Base-by-base conservation (phyloP, 2,888 invertebrate species). In the Graphium colonna region DNA sequence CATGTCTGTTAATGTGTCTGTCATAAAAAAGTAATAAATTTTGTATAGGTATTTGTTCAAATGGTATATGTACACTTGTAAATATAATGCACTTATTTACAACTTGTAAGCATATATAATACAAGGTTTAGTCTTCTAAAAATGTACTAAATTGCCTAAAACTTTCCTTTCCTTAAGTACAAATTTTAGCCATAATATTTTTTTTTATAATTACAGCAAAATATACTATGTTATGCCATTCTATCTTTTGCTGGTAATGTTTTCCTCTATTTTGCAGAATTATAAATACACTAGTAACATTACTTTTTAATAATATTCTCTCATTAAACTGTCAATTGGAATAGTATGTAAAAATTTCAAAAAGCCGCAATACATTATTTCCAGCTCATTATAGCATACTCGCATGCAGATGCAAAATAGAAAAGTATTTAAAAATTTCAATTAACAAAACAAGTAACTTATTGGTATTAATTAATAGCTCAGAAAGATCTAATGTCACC, bases 81-180 rank as follows among this genome's bases (percentile, higher is more conserved):
- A 48, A 53, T 47, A 49, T 42, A 41, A 18, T 39, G 43, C 53
- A 53, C 41, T 45, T 40, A 51, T 38, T 18, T 33, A 48, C 13
- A 17, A 3, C 45, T 7, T 28, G 33, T 36, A 13, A 43, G 36
- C 15, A 17, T 42, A 36, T 7, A 42, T 42, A n/a, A 8, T 15
- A 28, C 13, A 47, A 33, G 33, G 10, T 39, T 41, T 26, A 33
- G 41, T 15, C 8, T 16, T 15, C 12, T 28, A 51, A n/a, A 48
- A 49, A 15, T 45, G 39, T 40, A 40, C 45, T 45, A 40, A 45
- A 40, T 36, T 17, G 51, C 13, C 51, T 45, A 33, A 45, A 39
- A 10, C 1, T 51, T 31, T 33, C 16, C 31, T 51, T 21, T 16
- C 42, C 41, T 40, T 43, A 44, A 39, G 51, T 45, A 51, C 51